Evolutionary conservation across 2,113 vertebrate species (phyloP), one percentile per base, ranked within the genome.

Genomic region (Halcyon senegalensis): DNA sequence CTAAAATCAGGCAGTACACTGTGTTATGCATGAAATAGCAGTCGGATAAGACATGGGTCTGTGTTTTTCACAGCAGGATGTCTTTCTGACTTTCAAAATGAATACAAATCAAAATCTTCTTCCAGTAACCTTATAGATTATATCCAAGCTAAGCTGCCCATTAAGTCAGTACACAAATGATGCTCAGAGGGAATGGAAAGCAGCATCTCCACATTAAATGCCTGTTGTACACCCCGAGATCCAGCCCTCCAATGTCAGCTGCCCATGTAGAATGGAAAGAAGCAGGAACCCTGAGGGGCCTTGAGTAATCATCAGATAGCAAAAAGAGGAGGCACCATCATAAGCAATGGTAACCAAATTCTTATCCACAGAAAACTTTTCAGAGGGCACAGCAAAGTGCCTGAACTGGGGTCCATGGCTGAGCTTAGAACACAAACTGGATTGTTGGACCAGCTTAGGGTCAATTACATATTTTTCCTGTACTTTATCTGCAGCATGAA

Each of bases 1-100:
- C 94, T 96, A 91, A 97, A 97, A 94, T 81, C 76, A 89, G 95
- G 90, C 94, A 89, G 77, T 91, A 82, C 92, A 56, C 86, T 92
- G 73, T 81, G 78, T 92, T 89, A 84, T 81, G 89, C 94, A 90
- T 84, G 77, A 76, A 89, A 23, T 33, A 90, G 83, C 92, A 87
- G 88, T 8, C 2, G 68, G 85, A 33, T 77, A 93, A 60, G 73
- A 62, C 68, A 41, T 0, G 4, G 63, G 31, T 30, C 81, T 55
- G 48, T 82, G 87, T 81, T 93, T 96, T 75, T 89, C 80, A 88
- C 17, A 0, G 86, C 7, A 0, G 56, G 53, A 66, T 94, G 77
- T 64, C 83, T 41, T 92, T 84, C 80, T 92, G 67, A 91, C 69
- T 96, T 92, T 41, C 73, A 94, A 69, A 93, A 53, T 14, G 6